Evolutionary conservation across 2,113 vertebrate genomes (phyloP).

Genomic region (Seriola aureovittata): DNA sequence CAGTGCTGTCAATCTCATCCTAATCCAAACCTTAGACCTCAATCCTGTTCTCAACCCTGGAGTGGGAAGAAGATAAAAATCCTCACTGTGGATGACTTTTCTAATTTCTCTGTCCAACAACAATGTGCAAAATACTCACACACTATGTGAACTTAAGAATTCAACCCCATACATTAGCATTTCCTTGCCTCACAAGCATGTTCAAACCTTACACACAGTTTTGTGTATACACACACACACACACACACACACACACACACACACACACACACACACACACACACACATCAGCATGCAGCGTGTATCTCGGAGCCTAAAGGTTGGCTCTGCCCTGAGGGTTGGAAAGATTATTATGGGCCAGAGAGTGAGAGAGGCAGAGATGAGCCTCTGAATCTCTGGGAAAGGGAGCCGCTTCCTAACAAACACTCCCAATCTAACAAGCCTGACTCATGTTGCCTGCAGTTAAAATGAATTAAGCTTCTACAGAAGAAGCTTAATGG

Average conservation of each 20-base stretch:
- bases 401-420: constrained; percentile 29
- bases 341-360: constrained; percentile 54
- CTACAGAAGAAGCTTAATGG: constrained; percentile 33
- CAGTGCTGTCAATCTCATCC: neutral
- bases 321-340: constrained; percentile 54
- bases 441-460: constrained; percentile 42
- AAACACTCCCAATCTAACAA: constrained; percentile 44
- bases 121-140: neutral
- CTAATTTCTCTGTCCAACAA: neutral
- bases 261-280: neutral
- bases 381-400: constrained; percentile 34
- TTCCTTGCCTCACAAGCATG: neutral
- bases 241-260: neutral
- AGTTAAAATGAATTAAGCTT: constrained; percentile 49
- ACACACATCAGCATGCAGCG: constrained; percentile 44
- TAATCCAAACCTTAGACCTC: constrained; percentile 3
- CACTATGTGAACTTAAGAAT: neutral
- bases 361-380: constrained; percentile 24
- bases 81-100: neutral
- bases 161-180: neutral
- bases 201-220: neutral
- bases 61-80: neutral
- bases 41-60: constrained; percentile 4
- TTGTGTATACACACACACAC: neutral
- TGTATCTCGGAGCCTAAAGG: constrained; percentile 44